phyloP scores from a whole-genome alignment of 2,797 vertebrate genomes.

The Crossoptilon crossoptilon region DNA sequence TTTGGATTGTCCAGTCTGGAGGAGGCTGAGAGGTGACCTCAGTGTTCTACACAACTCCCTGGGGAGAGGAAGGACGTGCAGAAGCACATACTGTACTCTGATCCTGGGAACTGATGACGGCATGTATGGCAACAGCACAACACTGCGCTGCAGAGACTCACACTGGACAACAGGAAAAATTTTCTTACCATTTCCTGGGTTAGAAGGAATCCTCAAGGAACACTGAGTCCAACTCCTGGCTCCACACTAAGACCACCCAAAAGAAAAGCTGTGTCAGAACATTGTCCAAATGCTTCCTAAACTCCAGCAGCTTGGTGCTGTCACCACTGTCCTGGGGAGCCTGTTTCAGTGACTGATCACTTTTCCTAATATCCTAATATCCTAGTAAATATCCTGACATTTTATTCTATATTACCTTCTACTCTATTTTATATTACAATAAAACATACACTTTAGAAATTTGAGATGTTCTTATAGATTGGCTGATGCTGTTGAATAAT shows the following conservation, averaged over 20 bases:
- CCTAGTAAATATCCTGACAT: not conserved
- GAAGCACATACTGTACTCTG: not conserved
- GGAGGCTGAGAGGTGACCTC: no score
- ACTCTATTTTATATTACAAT: not conserved
- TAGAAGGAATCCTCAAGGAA: not conserved
- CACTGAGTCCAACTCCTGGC: not conserved
- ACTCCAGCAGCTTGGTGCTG: not conserved
- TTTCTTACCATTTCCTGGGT: not conserved
- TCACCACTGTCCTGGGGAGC: not conserved
- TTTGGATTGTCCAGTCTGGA: no score
- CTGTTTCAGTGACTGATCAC: not conserved
- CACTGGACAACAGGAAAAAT: not conserved
- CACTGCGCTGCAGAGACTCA: not conserved
- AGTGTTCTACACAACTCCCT: not conserved
- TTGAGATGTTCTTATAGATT: not conserved
- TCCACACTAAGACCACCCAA: not conserved
- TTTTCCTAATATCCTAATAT: not conserved
- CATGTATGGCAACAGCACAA: not conserved
- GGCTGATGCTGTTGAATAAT: not conserved
- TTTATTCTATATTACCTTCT: not conserved
- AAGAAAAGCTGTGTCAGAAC: not conserved
- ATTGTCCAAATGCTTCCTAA: not conserved
- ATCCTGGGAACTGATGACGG: not conserved
- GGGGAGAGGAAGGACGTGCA: not conserved
- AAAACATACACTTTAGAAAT: not conserved